Conservation (phyloP, 2,888 invertebrate genomes). For the Ommatoiulus sabulosus region DNA sequence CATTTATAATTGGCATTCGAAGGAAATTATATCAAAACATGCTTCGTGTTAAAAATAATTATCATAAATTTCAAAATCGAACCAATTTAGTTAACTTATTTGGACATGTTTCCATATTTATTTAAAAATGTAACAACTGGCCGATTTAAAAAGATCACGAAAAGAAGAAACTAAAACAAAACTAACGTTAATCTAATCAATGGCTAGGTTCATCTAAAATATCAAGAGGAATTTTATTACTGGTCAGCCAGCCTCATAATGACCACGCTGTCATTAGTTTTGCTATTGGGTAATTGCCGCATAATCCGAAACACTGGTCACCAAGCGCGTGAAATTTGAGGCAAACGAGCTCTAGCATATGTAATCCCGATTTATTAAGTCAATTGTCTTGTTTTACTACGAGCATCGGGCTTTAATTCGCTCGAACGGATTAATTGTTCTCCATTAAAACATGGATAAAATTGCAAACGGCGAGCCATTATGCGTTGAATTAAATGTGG, state of each 20-base stretch:
- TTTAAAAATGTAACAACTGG: too few relatives aligned
- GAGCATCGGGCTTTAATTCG: not conserved
- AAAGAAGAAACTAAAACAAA: too few relatives aligned
- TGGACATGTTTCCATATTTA: too few relatives aligned
- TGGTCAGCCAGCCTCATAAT: not conserved
- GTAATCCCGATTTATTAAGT: constrained; percentile 50
- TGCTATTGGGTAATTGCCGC: not conserved
- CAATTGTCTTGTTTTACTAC: constrained; percentile 20
- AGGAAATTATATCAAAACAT: too few relatives aligned
- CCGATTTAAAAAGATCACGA: too few relatives aligned
- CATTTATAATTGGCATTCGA: too few relatives aligned
- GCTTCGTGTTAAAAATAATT: too few relatives aligned
- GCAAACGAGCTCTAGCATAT: not conserved
- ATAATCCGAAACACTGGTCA: not conserved
- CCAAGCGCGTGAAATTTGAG: not conserved
- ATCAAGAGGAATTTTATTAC: too few relatives aligned
- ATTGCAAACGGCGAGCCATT: not conserved
- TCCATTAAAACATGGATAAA: constrained; percentile 45
- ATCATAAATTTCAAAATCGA: too few relatives aligned
- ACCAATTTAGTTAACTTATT: too few relatives aligned
- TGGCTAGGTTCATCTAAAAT: too few relatives aligned
- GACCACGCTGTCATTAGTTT: not conserved
- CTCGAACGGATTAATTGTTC: constrained; percentile 41
- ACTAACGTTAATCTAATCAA: too few relatives aligned
- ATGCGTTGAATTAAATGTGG: not conserved